Percentiles rank a stretch among this genome's conserved stretches.
phyloP scores from a whole-genome alignment of 2,113 vertebrate genomes.

The Oryzias curvinotus region DNA sequence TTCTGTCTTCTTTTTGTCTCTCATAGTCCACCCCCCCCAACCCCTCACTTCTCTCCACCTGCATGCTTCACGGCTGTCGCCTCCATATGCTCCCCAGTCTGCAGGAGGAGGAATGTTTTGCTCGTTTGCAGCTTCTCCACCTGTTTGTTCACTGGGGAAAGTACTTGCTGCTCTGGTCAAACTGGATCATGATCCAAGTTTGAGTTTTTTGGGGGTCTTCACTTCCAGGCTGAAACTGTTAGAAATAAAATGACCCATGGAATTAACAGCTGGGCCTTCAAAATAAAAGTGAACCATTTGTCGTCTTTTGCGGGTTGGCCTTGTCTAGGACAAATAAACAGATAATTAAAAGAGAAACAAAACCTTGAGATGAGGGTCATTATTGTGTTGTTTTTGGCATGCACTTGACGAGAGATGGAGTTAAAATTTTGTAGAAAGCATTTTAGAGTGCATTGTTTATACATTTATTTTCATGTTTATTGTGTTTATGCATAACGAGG shows the following conservation, averaged over 20 bases:
- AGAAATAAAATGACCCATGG: slow-evolving; percentile 68
- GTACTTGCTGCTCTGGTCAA: slow-evolving; percentile 23
- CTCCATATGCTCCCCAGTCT: slow-evolving; percentile 57
- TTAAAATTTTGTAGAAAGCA: too few relatives aligned
- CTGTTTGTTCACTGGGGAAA: slow-evolving; percentile 46
- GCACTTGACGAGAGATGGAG: too few relatives aligned
- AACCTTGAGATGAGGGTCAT: too few relatives aligned
- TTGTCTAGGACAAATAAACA: too few relatives aligned
- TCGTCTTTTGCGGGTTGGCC: too few relatives aligned
- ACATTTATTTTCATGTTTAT: too few relatives aligned
- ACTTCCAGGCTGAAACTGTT: slow-evolving; percentile 70
- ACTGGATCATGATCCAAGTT: not conserved
- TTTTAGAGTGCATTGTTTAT: too few relatives aligned
- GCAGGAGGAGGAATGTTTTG: slow-evolving; percentile 32
- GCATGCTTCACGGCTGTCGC: slow-evolving; percentile 59
- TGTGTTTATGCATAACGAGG: too few relatives aligned
- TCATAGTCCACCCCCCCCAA: slow-evolving; percentile 17
- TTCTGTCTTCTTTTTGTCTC: slow-evolving; percentile 38
- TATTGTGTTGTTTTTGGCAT: too few relatives aligned
- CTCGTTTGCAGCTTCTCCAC: slow-evolving; percentile 40
- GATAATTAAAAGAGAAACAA: too few relatives aligned
- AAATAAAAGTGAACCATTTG: too few relatives aligned
- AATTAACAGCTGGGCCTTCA: slow-evolving; percentile 18
- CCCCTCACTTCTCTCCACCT: slow-evolving; percentile 34
- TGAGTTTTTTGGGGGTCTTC: slow-evolving; percentile 10